Percentiles rank a stretch among this genome's conserved stretches.
phyloP scores from a whole-genome alignment of 2,888 invertebrate genomes.

The Mechanitis mazaeus region DNA sequence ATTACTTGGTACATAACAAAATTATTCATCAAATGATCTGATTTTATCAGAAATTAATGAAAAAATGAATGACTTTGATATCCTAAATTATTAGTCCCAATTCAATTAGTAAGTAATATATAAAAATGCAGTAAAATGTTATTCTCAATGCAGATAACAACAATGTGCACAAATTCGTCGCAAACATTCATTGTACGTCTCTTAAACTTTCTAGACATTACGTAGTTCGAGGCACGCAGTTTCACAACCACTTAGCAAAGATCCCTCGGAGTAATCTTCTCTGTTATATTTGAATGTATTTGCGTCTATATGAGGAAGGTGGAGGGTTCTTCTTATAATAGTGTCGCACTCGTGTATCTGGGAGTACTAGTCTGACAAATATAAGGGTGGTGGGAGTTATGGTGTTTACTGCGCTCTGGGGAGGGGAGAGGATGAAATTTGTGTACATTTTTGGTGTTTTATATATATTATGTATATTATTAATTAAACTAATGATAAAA shows the following conservation, averaged over 20 bases:
- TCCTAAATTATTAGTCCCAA: not conserved
- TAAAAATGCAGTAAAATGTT: not conserved
- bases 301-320: constrained; percentile 18
- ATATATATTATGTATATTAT: constrained; percentile 40
- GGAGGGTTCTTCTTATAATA: constrained; percentile 21
- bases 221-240: constrained; percentile 44
- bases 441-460: constrained; percentile 71
- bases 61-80: too few species aligned
- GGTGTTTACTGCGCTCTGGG: constrained; percentile 71
- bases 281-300: constrained; percentile 6
- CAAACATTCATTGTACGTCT: constrained; percentile 34
- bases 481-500: constrained; percentile 13
- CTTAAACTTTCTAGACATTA: constrained; percentile 66
- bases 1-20: constrained; percentile 3
- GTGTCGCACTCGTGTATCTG: constrained; percentile 45
- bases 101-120: not conserved
- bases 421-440: constrained; percentile 72
- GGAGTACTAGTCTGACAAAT: constrained; percentile 68
- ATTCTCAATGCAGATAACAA: constrained; percentile 15
- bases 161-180: constrained; percentile 18
- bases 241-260: constrained; percentile 44
- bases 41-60: too few species aligned
- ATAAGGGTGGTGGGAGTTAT: constrained; percentile 45
- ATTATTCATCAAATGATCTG: not conserved
- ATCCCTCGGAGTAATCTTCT: constrained; percentile 15